Evolutionary conservation across 2,888 invertebrate genomes (phyloP).

Genomic region (Tupiocoris notatus): DNA sequence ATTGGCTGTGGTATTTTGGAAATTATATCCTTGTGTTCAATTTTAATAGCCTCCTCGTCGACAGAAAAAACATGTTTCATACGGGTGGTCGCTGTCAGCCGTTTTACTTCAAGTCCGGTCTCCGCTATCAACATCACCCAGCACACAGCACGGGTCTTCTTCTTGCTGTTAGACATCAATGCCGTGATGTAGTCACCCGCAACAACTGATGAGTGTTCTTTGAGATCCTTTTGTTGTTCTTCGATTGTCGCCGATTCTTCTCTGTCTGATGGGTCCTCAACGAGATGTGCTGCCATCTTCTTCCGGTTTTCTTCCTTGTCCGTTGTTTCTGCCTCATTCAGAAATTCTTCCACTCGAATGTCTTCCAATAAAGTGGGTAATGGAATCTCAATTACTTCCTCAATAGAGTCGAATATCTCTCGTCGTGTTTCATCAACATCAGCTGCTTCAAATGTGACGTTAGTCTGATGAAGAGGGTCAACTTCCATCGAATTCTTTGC

Average conservation of each 20-base stretch:
- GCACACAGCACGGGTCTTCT: constrained; percentile 15
- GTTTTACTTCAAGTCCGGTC: not conserved
- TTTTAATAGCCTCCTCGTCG: not conserved
- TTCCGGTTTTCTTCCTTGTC: not conserved
- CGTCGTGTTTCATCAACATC: not conserved
- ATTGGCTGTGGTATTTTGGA: constrained; percentile 5
- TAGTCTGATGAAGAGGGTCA: not conserved
- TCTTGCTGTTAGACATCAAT: not conserved
- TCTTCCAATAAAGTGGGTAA: too few relatives aligned
- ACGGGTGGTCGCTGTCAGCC: not conserved
- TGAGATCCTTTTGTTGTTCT: not conserved
- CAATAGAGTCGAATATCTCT: not conserved
- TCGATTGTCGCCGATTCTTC: not conserved
- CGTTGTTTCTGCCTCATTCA: too few relatives aligned
- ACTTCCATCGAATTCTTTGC: too few relatives aligned
- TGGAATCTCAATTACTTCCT: not conserved
- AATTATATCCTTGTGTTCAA: not conserved
- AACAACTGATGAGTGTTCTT: not conserved
- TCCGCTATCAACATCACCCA: not conserved
- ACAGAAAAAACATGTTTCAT: constrained; percentile 2
- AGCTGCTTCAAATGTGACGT: not conserved
- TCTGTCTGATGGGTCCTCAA: constrained; percentile 5
- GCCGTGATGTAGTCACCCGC: constrained; percentile 8
- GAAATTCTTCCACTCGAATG: too few relatives aligned
- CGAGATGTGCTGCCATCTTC: constrained; percentile 10